phyloP scores from a whole-genome alignment of 2,888 invertebrate species.

The Rhabditoides inermis region DNA sequence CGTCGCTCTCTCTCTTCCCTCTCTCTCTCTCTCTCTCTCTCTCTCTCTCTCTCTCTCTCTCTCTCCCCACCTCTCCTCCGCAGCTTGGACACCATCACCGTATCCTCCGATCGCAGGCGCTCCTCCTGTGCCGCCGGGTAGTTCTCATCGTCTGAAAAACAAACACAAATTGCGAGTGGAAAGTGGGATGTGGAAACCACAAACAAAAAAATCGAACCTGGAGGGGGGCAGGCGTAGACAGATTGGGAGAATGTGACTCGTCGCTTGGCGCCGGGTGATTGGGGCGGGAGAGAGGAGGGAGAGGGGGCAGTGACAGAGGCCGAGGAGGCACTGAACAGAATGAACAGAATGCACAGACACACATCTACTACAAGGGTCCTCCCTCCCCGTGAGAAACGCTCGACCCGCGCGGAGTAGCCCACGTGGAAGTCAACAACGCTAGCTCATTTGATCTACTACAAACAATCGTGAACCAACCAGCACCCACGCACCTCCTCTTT shows the following conservation, averaged over 20 bases:
- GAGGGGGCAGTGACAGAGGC: no score
- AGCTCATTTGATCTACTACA: no score
- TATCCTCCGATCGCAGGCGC: constrained; percentile 40
- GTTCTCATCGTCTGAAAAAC: constrained; percentile 28
- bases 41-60: constrained; percentile 14
- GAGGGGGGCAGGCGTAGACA: constrained; percentile 48
- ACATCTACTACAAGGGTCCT: no score
- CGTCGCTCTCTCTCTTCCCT: neutral
- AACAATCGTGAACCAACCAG: no score
- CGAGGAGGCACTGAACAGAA: no score
- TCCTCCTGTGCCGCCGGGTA: constrained; percentile 37
- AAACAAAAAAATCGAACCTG: constrained; percentile 15
- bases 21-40: constrained; percentile 2
- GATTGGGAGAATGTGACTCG: constrained; percentile 45
- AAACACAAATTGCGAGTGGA: no score
- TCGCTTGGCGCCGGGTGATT: constrained; percentile 16
- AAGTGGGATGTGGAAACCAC: neutral
- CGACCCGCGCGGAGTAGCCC: no score
- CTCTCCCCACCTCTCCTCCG: constrained; percentile 11
- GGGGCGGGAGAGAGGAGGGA: no score
- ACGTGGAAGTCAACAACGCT: no score
- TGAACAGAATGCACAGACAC: no score
- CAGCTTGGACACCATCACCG: constrained; percentile 19
- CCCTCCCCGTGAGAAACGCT: no score
- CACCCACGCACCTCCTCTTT: no score